Evolutionary conservation across 2,888 invertebrate species (phyloP).

Genomic region (Drosophila parthenogenetica): DNA sequence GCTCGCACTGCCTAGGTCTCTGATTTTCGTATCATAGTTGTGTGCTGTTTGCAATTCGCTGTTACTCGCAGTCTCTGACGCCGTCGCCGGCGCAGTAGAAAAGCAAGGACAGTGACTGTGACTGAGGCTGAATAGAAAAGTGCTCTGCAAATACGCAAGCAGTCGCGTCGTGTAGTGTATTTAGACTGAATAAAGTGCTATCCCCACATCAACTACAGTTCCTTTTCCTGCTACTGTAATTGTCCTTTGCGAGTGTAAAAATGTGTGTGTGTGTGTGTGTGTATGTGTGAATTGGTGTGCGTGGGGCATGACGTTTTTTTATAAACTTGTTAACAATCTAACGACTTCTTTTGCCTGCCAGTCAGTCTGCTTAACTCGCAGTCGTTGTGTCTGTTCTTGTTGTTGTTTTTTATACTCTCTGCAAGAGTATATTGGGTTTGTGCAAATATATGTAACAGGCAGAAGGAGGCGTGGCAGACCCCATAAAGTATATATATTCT

Average conservation of each 20-base stretch:
- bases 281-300: constrained; percentile 19
- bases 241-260: constrained; percentile 31
- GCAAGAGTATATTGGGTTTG: too few species aligned
- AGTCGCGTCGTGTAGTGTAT: constrained; percentile 69
- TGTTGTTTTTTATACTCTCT: too few species aligned
- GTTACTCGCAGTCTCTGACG: constrained; percentile 20
- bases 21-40: constrained; percentile 53
- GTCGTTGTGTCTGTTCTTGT: constrained; percentile 21
- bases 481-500: too few species aligned
- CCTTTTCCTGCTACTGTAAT: constrained; percentile 39
- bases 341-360: constrained; percentile 67
- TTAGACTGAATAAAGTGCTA: constrained; percentile 53
- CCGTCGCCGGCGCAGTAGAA: constrained; percentile 7
- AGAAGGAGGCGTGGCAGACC: too few species aligned
- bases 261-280: too few species aligned
- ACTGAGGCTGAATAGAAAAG: constrained; percentile 51
- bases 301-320: constrained; percentile 65
- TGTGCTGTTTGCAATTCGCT: constrained; percentile 60
- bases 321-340: constrained; percentile 80
- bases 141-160: constrained; percentile 72
- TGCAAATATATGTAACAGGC: too few species aligned
- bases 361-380: constrained; percentile 10
- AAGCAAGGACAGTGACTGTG: constrained; percentile 2
- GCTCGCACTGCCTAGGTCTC: background rate
- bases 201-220: background rate